A percentile compares a stretch with the other conserved stretches of the same genome.
Conservation (phyloP, 2,113 vertebrate genomes). For the Nymphicus hollandicus region DNA sequence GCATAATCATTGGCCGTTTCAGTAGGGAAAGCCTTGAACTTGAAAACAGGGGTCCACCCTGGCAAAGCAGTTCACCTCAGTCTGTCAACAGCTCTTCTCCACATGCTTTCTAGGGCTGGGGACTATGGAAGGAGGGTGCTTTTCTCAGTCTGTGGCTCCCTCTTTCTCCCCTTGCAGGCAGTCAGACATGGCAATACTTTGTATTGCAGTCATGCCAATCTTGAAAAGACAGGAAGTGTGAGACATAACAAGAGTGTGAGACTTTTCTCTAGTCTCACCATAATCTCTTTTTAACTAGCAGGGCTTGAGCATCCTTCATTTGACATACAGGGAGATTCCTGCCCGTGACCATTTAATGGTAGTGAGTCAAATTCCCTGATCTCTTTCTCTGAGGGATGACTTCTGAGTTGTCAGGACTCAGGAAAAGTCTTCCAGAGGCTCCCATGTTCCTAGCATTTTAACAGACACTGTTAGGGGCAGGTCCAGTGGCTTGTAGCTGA, state of each 20-base stretch:
- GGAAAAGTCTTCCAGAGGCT: not conserved
- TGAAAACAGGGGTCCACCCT: not conserved
- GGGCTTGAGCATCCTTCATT: not conserved
- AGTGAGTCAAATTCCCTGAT: not conserved
- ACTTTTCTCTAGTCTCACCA: not conserved
- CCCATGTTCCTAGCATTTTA: not conserved
- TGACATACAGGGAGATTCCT: not conserved
- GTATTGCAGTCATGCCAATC: not conserved
- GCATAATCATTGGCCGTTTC: not conserved
- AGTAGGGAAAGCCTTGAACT: not conserved
- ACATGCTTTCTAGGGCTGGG: not conserved
- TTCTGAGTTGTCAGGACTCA: not conserved
- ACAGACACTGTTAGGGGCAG: not conserved
- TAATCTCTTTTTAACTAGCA: not conserved
- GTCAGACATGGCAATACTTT: not conserved
- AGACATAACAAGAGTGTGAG: not conserved
- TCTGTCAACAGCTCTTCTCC: not conserved
- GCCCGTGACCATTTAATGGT: not conserved
- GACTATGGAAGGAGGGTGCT: not conserved
- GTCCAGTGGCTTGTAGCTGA: not conserved
- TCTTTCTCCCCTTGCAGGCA: not conserved
- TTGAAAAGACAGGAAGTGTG: not conserved
- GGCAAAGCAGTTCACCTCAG: not conserved
- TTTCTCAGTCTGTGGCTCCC: not conserved
- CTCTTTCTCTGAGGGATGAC: not conserved